These are phyloP conservation scores for Nematostella vectensis DNA, from an alignment of 92 coral and sea anemone species.

Conservation along the genomic window DNA sequence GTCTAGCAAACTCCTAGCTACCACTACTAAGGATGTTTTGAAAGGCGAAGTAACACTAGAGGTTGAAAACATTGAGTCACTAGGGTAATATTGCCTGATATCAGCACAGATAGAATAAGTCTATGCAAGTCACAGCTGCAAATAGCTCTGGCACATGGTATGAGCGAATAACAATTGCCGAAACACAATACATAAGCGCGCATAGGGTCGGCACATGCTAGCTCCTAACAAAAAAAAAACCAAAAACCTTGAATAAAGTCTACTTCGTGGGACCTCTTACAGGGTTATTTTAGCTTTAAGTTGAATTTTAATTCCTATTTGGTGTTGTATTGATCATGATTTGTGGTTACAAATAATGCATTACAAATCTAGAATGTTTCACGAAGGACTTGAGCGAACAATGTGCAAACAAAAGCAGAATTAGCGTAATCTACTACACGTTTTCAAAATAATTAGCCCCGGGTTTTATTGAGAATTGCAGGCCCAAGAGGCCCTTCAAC, in stretches of 20 bases:
- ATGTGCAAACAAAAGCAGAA: conserved; percentile 27
- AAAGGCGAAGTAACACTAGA: too few species aligned
- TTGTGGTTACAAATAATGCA: not conserved
- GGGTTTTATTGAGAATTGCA: too few species aligned
- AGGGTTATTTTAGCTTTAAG: not conserved
- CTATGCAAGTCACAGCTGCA: too few species aligned
- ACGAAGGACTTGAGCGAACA: conserved; percentile 12
- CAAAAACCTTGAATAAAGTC: too few species aligned
- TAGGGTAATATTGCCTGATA: conserved; percentile 23
- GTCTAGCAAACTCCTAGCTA: too few species aligned
- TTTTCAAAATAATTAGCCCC: conserved; percentile 12
- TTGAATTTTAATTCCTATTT: not conserved
- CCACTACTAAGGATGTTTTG: too few species aligned
- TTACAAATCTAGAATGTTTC: not conserved
- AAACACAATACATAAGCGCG: conserved; percentile 21
- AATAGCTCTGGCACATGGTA: conserved; percentile 37
- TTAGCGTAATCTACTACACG: conserved; percentile 23
- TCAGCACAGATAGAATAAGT: too few species aligned
- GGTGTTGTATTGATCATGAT: too few species aligned
- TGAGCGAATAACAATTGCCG: conserved; percentile 26
- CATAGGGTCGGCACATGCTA: conserved; percentile 2
- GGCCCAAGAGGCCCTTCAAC: too few species aligned
- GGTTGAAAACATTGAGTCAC: too few species aligned
- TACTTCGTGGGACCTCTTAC: not conserved
- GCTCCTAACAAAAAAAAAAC: too few species aligned